phyloP scores from a whole-genome alignment of 2,888 invertebrate genomes.

The Automeris io region DNA sequence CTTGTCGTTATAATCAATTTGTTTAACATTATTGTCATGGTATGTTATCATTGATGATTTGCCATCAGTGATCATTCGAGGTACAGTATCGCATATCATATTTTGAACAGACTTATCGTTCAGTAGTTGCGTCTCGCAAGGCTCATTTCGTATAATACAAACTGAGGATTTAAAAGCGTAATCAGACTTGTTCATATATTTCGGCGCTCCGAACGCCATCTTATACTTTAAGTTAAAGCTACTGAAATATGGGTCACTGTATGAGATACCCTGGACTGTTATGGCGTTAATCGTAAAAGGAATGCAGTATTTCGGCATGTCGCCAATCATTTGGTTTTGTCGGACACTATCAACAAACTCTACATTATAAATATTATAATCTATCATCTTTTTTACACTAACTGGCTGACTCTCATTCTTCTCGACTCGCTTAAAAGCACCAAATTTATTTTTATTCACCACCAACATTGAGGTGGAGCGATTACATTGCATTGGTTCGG shows the following conservation, averaged over 20 bases:
- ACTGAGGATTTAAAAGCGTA: conserved; percentile 79
- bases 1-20: conserved; percentile 37
- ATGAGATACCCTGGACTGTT: conserved; percentile 79
- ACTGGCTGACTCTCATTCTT: conserved; percentile 76
- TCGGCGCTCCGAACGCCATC: conserved; percentile 74
- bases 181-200: conserved; percentile 79
- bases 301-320: conserved; percentile 76
- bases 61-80: conserved; percentile 59
- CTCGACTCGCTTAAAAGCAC: conserved; percentile 76
- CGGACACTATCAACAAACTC: conserved; percentile 77
- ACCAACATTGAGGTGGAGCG: conserved; percentile 79
- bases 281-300: conserved; percentile 78
- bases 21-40: conserved; percentile 71
- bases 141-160: conserved; percentile 74
- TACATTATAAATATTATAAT: conserved; percentile 77
- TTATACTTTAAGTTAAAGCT: conserved; percentile 78
- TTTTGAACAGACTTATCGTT: conserved; percentile 62
- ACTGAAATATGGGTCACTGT: conserved; percentile 78
- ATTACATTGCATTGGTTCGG: conserved; percentile 78
- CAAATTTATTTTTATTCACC: conserved; percentile 77
- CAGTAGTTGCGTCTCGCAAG: conserved; percentile 66
- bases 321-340: conserved; percentile 78
- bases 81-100: conserved; percentile 60
- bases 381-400: conserved; percentile 76
- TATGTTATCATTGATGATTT: conserved; percentile 52